phyloP scores from a whole-genome alignment of 2,113 vertebrate species.

The Erythrocercus mccallii region DNA sequence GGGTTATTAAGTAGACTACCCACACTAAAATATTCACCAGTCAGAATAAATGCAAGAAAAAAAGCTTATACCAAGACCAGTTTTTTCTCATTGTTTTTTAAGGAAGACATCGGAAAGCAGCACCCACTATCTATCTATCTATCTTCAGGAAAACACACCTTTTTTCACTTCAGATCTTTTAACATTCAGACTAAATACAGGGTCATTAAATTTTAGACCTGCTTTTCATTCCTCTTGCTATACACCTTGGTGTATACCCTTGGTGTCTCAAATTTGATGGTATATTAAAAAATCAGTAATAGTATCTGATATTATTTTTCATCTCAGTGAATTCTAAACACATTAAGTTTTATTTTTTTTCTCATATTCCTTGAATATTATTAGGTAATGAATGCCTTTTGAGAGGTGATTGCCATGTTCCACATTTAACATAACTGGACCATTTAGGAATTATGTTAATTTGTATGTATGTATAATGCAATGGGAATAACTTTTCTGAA shows the following conservation, averaged over 20 bases:
- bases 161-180: neutral
- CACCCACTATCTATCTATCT: neutral
- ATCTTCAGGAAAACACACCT: neutral
- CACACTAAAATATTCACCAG: neutral
- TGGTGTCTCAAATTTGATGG: neutral
- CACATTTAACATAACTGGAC: neutral
- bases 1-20: neutral
- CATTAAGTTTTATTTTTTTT: neutral
- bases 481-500: neutral
- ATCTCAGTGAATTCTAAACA: neutral
- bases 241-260: no score
- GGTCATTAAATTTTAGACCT: neutral
- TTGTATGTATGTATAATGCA: neutral
- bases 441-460: neutral
- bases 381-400: neutral
- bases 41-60: neutral
- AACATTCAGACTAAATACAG: neutral
- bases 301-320: neutral
- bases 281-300: neutral
- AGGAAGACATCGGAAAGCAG: neutral
- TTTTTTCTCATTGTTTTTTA: neutral
- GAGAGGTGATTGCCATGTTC: neutral
- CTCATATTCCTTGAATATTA: neutral
- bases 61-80: rapidly evolving
- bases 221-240: neutral